phyloP scores from a whole-genome alignment of 2,797 vertebrate species.

The Nothura maculosa region DNA sequence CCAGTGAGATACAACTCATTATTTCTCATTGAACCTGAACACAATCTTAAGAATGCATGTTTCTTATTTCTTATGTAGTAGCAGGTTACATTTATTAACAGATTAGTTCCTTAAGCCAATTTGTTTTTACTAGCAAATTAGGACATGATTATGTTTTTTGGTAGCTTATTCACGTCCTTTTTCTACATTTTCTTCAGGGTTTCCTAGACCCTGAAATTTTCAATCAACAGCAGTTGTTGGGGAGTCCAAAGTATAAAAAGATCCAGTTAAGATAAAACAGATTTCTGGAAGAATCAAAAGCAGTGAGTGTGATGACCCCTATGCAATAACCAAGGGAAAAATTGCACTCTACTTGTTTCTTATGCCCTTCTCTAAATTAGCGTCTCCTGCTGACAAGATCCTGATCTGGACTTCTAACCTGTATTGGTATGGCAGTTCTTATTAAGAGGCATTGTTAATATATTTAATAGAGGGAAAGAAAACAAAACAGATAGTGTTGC shows the following conservation, averaged over 20 bases:
- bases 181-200: neutral
- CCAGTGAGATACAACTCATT: neutral
- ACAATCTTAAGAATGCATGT: neutral
- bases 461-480: neutral
- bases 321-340: no score
- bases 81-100: neutral
- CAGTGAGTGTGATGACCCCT: no score
- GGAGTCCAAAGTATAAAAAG: neutral
- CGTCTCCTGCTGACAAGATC: neutral
- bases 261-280: no score
- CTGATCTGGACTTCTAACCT: neutral
- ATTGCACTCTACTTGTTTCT: neutral
- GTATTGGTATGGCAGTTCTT: neutral
- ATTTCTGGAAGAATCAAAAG: no score
- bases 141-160: neutral
- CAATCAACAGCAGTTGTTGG: accelerated
- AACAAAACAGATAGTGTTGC: neutral
- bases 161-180: neutral
- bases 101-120: neutral
- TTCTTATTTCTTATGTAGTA: neutral
- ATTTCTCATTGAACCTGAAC: neutral
- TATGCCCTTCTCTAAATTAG: neutral
- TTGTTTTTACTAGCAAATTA: neutral
- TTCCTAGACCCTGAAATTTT: neutral
- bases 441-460: neutral